Evolutionary conservation across 2,888 invertebrate genomes (phyloP), one percentile per base, ranked within the genome.

Genomic region (Agrochola lychnidis): DNA sequence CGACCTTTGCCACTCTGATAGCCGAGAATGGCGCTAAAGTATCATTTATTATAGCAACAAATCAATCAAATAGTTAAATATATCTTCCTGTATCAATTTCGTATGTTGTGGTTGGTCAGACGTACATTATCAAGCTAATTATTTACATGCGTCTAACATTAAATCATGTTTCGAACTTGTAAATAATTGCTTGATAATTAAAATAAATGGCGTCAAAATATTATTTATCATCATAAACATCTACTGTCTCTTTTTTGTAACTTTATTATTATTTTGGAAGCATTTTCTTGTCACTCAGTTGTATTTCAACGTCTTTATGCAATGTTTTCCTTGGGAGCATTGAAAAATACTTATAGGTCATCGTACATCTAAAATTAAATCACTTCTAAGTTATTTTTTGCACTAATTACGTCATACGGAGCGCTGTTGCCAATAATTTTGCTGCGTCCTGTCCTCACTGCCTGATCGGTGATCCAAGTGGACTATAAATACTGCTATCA

Each of bases 311-410:
- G 25, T 71, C n/a, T 84, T 82, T 70, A 84, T 75, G 62, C 68
- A 78, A 81, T 83, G 77, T 83, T 87, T 70, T 76, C 76, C 66
- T 78, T 57, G 67, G 4, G 16, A 72, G 68, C 77, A 78, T 81
- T 75, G 59, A 76, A 76, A 76, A 69, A 76, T 70, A 81, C 76
- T 81, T 85, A 78, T 82, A 82, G 87, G 87, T 87, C 85, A 84
- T 87, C 76, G 70, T 42, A 73, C 61, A 70, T 85, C 83, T 84
- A 84, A 88, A 87, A 78, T 85, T 85, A 87, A 73, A 78, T 79
- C 79, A 83, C 83, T 86, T 86, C 81, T 71, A 87, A 78, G 88
- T 83, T 88, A 87, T 88, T 87, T 88, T 84, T 88, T 16, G 79
- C 80, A 53, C 51, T 62, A 36, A 79, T 83, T 85, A 87, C 88